Base-by-base conservation (phyloP, 2,113 vertebrate species). In the Callionymus lyra region DNA sequence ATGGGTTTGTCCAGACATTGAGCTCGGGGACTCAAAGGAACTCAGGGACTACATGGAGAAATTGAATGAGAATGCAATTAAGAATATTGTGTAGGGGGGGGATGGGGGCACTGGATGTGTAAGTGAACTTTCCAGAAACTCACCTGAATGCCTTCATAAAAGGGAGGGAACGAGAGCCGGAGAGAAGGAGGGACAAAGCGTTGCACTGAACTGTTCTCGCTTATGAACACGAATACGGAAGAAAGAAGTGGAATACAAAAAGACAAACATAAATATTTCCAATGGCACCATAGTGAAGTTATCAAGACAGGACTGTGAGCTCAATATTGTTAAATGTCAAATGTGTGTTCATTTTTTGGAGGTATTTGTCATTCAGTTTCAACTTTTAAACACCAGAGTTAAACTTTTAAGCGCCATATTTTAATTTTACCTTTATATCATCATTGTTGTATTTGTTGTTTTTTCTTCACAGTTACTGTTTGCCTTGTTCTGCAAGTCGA, bases 1-100 rank as follows among this genome's bases (percentile, higher is more conserved):
- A 59, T 94, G 93, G 94, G 92, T 90, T 40, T 90, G 91, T 76
- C 88, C 79, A 55, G 91, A 90, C 46, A 76, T 89, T 68, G 86
- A 86, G 51, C 75, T 86, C 6, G 89, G 87, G 33, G 82, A 89
- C 65, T 87, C 91, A 41, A 76, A 80, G 63, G 92, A 94, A 42
- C 89, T 86, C 45, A 81, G 83, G 77, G 83, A 84, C 80, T 90
- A 87, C 76, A 85, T 87, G 88, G 91, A 93, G 59, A 89, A 87
- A 54, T 70, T 92, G 63, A 88, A 86, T 27, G 91, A 90, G 60
- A 89, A 86, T 41, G 84, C 78, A 46, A 75, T 73, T 13, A 85
- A 86, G 65, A 85, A 81, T 63, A 65, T 61, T 17, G 82, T 59
- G 49, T 87, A 85, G 75, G 56, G 48, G 32, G 42, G 82, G 59